phyloP scores from a whole-genome alignment of 2,888 invertebrate species.

The Scelioninae gen. 1 region DNA sequence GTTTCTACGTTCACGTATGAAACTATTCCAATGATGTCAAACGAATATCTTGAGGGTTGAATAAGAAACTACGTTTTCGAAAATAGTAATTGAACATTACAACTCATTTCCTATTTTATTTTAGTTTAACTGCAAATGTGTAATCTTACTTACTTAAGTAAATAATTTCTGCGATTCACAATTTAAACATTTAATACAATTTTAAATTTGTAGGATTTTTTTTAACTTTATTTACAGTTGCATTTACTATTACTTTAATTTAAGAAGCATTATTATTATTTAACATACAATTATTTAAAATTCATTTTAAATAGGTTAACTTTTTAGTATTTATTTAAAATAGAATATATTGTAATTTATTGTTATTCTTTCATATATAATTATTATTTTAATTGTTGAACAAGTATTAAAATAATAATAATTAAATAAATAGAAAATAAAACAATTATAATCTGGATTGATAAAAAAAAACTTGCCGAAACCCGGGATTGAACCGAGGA shows the following conservation, averaged over 20 bases:
- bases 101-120: neutral
- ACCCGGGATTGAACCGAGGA: conserved; percentile 21
- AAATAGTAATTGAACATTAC: neutral
- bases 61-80: neutral
- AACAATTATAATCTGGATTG: neutral
- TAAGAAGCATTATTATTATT: no score
- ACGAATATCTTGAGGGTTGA: conserved; percentile 4
- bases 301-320: no score
- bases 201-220: no score
- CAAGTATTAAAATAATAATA: neutral
- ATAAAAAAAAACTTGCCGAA: conserved; percentile 18
- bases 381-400: no score
- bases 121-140: neutral
- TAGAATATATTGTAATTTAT: no score
- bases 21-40: conserved; percentile 4
- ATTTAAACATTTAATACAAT: no score
- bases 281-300: no score
- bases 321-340: no score
- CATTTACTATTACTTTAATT: no score
- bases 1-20: conserved; percentile 6
- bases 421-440: neutral
- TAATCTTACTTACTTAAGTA: neutral
- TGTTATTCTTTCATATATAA: no score
- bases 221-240: no score
- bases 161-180: no score